Base-by-base conservation (phyloP, 2,797 vertebrate genomes). In the Microcaecilia unicolor region DNA sequence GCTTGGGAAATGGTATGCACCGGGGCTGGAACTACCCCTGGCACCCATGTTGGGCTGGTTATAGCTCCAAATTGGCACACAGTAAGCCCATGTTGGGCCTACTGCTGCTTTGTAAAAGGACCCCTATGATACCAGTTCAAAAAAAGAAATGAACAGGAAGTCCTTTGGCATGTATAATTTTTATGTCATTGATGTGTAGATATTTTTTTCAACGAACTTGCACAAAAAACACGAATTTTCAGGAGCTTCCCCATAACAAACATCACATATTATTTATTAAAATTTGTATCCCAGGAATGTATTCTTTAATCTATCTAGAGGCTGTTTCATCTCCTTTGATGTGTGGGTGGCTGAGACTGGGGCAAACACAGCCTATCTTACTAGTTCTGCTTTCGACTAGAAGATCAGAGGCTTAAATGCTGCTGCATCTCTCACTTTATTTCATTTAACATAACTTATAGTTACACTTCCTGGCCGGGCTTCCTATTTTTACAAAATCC, bases 161-260 rank as follows among this genome's bases (percentile, higher is more conserved):
- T n/a, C n/a, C n/a, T n/a, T n/a, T n/a, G n/a, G n/a, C n/a, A n/a
- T n/a, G n/a, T n/a, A n/a, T n/a, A n/a, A n/a, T n/a, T n/a, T n/a
- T n/a, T n/a, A n/a, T n/a, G n/a, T n/a, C n/a, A n/a, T n/a, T n/a
- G n/a, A n/a, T n/a, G n/a, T n/a, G n/a, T n/a, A n/a, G n/a, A n/a
- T n/a, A 16, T 11, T 21, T 28, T 44, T 47, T 47, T 37, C 47
- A 47, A 47, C 31, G n/a, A 14, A 17, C 17, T 17, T 40, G 31
- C 22, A 28, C 28, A 26, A 31, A 26, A 40, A 31, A 41, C 17
- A 23, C 48, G 48, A 36, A 41, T 48, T 36, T 25, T 13, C 22
- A 37, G 31, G 34, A 26, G 31, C 25, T 31, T 29, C 37, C 39
- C 34, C 11, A 14, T 16, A 29, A 25, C 9, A 12, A 1, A 18